phyloP scores from a whole-genome alignment of 2,797 vertebrate species.

The Thaleichthys pacificus region DNA sequence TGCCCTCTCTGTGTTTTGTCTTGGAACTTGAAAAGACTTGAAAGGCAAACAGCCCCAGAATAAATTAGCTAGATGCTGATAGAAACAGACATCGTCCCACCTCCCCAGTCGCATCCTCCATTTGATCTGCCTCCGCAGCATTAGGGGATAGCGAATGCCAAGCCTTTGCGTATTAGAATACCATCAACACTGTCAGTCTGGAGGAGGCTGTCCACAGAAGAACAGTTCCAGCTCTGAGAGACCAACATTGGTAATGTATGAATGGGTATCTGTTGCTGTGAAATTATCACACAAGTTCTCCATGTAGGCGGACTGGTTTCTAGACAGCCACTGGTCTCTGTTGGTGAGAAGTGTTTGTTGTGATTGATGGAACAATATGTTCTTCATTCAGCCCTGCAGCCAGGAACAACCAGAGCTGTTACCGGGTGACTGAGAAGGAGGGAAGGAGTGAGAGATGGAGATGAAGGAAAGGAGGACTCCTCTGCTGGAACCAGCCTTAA shows the following conservation, averaged over 20 bases:
- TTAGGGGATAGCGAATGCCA: slow-evolving; percentile 39
- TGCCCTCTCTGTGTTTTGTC: neutral
- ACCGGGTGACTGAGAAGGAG: slow-evolving; percentile 42
- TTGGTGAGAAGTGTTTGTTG: slow-evolving; percentile 53
- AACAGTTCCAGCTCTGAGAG: neutral
- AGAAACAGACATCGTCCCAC: slow-evolving; percentile 50
- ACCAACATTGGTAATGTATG: neutral
- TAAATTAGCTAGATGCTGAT: slow-evolving; percentile 58
- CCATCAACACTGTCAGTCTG: slow-evolving; percentile 58
- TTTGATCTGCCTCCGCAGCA: slow-evolving; percentile 63
- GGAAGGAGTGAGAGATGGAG: neutral
- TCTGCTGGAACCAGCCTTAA: slow-evolving; percentile 35
- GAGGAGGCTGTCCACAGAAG: neutral
- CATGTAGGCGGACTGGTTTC: slow-evolving; percentile 20
- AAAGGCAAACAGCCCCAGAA: slow-evolving; percentile 55
- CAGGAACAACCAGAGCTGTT: slow-evolving; percentile 61
- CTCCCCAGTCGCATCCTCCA: slow-evolving; percentile 42
- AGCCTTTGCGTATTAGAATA: slow-evolving; percentile 51
- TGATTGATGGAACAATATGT: slow-evolving; percentile 76
- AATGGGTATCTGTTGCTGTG: slow-evolving; percentile 54
- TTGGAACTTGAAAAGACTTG: slow-evolving; percentile 53
- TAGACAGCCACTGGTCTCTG: slow-evolving; percentile 22
- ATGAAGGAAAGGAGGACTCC: neutral
- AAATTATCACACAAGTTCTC: slow-evolving; percentile 29
- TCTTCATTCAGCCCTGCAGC: slow-evolving; percentile 61